phyloP scores from a whole-genome alignment of 1,140 invertebrate species.

The Lasioglossum baleicum region DNA sequence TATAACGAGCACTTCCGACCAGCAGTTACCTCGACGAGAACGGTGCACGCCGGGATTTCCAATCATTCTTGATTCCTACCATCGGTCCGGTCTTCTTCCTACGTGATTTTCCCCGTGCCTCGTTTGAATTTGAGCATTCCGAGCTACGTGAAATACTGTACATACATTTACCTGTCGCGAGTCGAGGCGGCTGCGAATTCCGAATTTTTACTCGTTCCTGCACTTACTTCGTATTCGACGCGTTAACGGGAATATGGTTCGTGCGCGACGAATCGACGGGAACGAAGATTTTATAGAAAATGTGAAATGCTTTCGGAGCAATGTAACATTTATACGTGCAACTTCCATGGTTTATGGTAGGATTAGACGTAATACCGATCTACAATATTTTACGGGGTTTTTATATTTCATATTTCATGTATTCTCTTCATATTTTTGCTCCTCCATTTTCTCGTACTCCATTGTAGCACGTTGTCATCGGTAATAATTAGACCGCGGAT shows the following conservation, averaged over 20 bases:
- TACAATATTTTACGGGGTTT: too few relatives aligned
- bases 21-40: slow-evolving; percentile 67
- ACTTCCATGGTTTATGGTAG: too few relatives aligned
- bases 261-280: neutral
- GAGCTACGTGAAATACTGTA: slow-evolving; percentile 24
- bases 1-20: slow-evolving; percentile 49
- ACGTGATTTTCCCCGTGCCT: slow-evolving; percentile 62
- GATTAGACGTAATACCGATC: too few relatives aligned
- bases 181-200: slow-evolving; percentile 34
- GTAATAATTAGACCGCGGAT: too few relatives aligned
- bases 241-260: neutral
- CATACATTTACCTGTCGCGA: neutral
- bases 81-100: slow-evolving; percentile 26
- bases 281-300: neutral
- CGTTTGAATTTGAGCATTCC: slow-evolving; percentile 27
- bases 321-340: neutral
- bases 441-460: too few relatives aligned
- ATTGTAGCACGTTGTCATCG: too few relatives aligned
- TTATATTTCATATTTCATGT: too few relatives aligned
- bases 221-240: neutral
- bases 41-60: slow-evolving; percentile 53
- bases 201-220: neutral
- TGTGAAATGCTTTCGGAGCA: neutral
- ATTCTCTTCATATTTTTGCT: too few relatives aligned
- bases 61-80: slow-evolving; percentile 42